Evolutionary conservation across 2,113 vertebrate species (phyloP).

Genomic region (Triplophysa dalaica): DNA sequence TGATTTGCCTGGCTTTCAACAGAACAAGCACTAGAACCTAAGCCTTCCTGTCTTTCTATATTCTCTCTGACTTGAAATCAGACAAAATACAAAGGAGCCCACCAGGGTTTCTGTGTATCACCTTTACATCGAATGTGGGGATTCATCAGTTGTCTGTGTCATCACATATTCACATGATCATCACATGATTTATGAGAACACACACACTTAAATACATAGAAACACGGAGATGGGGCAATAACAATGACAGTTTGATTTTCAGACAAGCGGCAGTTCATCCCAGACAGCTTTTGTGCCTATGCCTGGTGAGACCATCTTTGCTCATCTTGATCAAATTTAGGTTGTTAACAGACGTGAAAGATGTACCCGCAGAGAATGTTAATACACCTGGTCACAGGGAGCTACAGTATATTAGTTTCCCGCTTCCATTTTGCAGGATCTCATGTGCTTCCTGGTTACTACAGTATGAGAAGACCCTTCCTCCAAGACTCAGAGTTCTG

Average conservation of each 20-base stretch:
- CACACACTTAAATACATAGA: not conserved
- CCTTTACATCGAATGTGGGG: constrained; percentile 6
- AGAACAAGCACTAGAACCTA: constrained; percentile 46
- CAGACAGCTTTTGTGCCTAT: constrained; percentile 73
- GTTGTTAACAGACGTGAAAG: too few species aligned
- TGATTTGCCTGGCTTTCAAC: constrained; percentile 59
- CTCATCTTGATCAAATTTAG: too few species aligned
- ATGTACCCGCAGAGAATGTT: too few species aligned
- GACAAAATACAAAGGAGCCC: constrained; percentile 21
- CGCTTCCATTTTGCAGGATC: constrained; percentile 67
- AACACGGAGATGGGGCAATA: not conserved
- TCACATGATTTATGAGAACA: constrained; percentile 17
- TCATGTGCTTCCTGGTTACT: constrained; percentile 70
- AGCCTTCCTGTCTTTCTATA: constrained; percentile 42
- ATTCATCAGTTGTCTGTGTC: not conserved
- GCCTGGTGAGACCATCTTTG: constrained; percentile 72
- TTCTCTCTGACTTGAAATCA: constrained; percentile 44
- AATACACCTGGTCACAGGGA: not conserved
- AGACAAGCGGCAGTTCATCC: constrained; percentile 65
- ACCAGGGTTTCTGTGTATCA: constrained; percentile 10
- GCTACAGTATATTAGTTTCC: constrained; percentile 22
- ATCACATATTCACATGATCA: not conserved
- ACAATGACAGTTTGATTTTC: constrained; percentile 56
- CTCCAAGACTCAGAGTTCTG: constrained; percentile 75
- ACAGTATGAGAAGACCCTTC: constrained; percentile 73